Conservation (phyloP, 2,888 invertebrate species). For the Heteromyza rotundicornis region DNA sequence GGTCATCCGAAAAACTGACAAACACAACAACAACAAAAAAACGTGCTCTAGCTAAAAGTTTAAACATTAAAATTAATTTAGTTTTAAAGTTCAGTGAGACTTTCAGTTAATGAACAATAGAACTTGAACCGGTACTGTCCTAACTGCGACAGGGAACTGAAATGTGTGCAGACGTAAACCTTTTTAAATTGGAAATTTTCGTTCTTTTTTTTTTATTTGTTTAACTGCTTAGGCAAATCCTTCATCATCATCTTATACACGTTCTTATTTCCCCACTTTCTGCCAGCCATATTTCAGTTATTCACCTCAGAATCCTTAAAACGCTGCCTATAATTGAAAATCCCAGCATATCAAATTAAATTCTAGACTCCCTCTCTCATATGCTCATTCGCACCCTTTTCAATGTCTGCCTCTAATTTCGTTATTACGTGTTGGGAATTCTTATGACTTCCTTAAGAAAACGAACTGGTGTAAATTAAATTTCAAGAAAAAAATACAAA, state of each 20-base stretch:
- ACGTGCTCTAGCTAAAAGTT: neutral
- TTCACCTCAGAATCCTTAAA: no score
- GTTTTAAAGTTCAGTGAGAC: neutral
- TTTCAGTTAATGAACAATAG: neutral
- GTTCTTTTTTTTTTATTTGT: neutral
- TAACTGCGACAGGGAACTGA: no score
- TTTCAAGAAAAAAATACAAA: no score
- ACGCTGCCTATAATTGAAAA: no score
- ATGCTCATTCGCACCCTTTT: neutral
- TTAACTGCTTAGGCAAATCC: neutral
- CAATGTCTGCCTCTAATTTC: constrained; percentile 25
- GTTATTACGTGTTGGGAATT: constrained; percentile 35
- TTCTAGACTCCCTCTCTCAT: neutral
- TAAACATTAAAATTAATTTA: constrained; percentile 13
- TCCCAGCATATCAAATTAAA: constrained; percentile 7
- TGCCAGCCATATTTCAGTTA: no score
- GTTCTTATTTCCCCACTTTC: no score
- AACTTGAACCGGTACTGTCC: no score
- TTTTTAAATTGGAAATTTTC: neutral
- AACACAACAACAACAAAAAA: neutral
- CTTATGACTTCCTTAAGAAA: constrained; percentile 4
- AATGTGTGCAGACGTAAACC: neutral
- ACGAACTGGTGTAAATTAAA: neutral
- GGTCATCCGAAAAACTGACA: no score
- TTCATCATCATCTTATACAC: neutral